Base-by-base conservation (phyloP, 2,797 vertebrate genomes). In the Crenichthys baileyi region DNA sequence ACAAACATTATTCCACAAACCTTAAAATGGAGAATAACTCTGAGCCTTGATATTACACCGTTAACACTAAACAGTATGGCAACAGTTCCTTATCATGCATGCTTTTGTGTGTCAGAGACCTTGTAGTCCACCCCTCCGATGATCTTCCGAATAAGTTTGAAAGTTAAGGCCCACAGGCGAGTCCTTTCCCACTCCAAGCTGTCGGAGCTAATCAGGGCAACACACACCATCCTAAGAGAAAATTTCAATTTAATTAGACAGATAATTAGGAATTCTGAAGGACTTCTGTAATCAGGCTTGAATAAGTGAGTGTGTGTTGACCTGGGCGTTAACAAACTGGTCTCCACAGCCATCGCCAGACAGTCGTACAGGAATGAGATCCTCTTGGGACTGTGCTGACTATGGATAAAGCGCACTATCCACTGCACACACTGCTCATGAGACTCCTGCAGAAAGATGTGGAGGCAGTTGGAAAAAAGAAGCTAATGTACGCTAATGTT, bases 41-140 rank as follows among this genome's bases (percentile, higher is more conserved):
- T 16, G 39, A 68, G 41, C 20, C 8, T 68, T 79, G 5, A 29
- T 16, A 73, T 72, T 67, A 51, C 36, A 22, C 36, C 48, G 36
- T 5, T 44, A 76, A 56, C 0, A 61, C 44, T 70, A 11, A 26
- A 44, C 2, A 60, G 7, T 41, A 16, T 18, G 44, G 6, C 41
- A 46, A 1, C 24, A 46, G 24, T 46, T 46, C 41, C 67, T 46
- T 3, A 46, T 46, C 24, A 26, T 8, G 8, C 31, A 7, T 73
- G 71, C 20, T 39, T 46, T 4, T 82, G 55, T 0, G 39, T 60
- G 76, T 77, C 7, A 31, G 11, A 73, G 91, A 99, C 98, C 98
- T 99, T 99, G 89, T 99, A 99, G 93, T 99, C 98, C 75, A 99
- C 98, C 76, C 98, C 98, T 79, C 98, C 98, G 22, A 99, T 99